These are phyloP conservation scores for Musca vetustissima DNA, from an alignment of 1,140 invertebrate genomes.

Conservation along the genomic window DNA sequence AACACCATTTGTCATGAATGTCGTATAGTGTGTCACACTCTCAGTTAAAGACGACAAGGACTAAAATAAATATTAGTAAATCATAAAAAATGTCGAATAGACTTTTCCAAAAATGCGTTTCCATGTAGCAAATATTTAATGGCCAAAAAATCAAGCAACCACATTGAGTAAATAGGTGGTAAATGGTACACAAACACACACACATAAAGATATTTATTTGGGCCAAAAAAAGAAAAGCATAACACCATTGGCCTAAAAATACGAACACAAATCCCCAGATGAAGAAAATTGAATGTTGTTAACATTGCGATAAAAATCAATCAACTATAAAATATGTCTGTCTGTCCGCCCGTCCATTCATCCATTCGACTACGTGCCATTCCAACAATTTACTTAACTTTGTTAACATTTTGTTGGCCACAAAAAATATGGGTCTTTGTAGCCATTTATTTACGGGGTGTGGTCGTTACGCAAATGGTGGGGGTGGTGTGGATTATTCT, in stretches of 20 bases:
- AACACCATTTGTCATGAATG: too few species aligned
- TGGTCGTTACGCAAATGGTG: too few species aligned
- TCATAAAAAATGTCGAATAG: slow-evolving; percentile 17
- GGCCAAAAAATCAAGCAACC: slow-evolving; percentile 9
- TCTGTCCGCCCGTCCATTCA: background rate
- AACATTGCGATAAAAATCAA: slow-evolving; percentile 29
- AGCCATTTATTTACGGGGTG: too few species aligned
- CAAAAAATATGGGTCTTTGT: background rate
- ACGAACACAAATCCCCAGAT: background rate
- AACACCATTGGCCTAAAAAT: too few species aligned
- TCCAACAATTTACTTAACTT: background rate
- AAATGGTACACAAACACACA: too few species aligned
- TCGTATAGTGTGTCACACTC: too few species aligned
- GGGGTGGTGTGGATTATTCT: too few species aligned
- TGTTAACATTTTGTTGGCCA: background rate
- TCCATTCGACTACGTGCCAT: too few species aligned
- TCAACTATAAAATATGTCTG: slow-evolving; percentile 30
- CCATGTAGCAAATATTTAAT: too few species aligned
- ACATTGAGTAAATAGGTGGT: background rate
- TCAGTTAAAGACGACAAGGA: background rate
- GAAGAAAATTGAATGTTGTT: slow-evolving; percentile 20
- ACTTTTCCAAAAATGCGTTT: background rate
- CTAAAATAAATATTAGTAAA: slow-evolving; percentile 21
- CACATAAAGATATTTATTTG: background rate
- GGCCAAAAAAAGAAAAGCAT: slow-evolving; percentile 5